Evolutionary conservation across 1,140 invertebrate genomes (phyloP).

Genomic region (Ceratosolen fusciceps): DNA sequence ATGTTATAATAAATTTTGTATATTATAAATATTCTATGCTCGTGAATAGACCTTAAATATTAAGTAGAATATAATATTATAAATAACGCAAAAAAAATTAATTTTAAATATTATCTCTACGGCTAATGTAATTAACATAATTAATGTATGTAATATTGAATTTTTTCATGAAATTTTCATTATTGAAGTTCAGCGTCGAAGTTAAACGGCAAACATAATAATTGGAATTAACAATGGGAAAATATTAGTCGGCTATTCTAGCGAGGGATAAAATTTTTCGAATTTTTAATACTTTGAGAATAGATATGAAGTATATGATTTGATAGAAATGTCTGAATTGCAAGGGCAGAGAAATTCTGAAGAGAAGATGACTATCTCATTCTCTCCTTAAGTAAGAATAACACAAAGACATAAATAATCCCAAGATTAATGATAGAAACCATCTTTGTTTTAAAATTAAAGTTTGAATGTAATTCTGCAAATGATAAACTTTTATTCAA

Average conservation of each 20-base stretch:
- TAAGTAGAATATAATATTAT: no score
- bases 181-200: no score
- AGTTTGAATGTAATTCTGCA: background rate
- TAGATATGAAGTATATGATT: slow-evolving; percentile 9
- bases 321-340: background rate
- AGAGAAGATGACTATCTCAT: background rate
- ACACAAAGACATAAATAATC: slow-evolving; percentile 20
- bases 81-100: no score
- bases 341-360: background rate
- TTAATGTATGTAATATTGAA: no score
- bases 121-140: no score
- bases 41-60: no score
- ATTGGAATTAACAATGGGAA: background rate
- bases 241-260: background rate
- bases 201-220: background rate
- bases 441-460: slow-evolving; percentile 30
- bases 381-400: background rate
- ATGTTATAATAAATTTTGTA: no score
- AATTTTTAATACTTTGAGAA: background rate
- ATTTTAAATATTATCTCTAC: no score
- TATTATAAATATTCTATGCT: no score
- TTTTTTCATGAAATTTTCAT: no score
- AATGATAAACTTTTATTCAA: slow-evolving; percentile 16
- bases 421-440: slow-evolving; percentile 23
- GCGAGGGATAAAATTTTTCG: background rate